phyloP scores from a whole-genome alignment of 2,888 invertebrate genomes.

The Aleiodes leptofemur region DNA sequence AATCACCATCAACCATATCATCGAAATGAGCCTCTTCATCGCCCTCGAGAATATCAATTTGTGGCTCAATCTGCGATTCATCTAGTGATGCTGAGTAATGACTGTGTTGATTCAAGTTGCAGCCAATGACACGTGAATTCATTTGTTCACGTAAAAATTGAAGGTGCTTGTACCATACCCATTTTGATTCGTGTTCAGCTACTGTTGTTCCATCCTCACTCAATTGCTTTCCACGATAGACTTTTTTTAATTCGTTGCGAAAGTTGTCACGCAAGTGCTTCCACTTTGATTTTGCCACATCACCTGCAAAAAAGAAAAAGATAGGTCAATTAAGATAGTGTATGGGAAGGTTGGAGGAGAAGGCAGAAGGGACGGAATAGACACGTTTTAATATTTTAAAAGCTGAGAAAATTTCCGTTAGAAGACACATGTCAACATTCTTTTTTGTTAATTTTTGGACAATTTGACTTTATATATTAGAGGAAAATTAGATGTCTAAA shows the following conservation, averaged over 20 bases:
- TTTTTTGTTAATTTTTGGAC: too few relatives aligned
- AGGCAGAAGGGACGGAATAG: too few relatives aligned
- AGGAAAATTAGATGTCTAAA: too few relatives aligned
- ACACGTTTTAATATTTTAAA: too few relatives aligned
- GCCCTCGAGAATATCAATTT: constrained; percentile 66
- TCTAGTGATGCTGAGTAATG: constrained; percentile 60
- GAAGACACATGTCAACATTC: too few relatives aligned
- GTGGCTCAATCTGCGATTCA: constrained; percentile 66
- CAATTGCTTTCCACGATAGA: constrained; percentile 61
- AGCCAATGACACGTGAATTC: constrained; percentile 65
- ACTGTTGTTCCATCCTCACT: constrained; percentile 59
- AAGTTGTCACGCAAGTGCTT: constrained; percentile 66
- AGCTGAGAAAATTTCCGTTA: too few relatives aligned
- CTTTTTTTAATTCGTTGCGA: constrained; percentile 65
- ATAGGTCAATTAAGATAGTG: background rate
- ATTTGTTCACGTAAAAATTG: constrained; percentile 66
- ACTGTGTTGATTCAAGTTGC: constrained; percentile 58
- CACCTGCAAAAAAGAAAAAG: constrained; percentile 54
- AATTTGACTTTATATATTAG: too few relatives aligned
- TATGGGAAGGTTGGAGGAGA: background rate
- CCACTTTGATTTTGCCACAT: constrained; percentile 68
- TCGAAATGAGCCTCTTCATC: constrained; percentile 66
- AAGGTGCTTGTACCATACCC: constrained; percentile 67
- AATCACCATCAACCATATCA: constrained; percentile 62
- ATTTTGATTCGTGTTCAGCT: constrained; percentile 65